Evolutionary conservation across 92 coral and sea anemone genomes (phyloP).

Genomic region (Paramuricea clavata): DNA sequence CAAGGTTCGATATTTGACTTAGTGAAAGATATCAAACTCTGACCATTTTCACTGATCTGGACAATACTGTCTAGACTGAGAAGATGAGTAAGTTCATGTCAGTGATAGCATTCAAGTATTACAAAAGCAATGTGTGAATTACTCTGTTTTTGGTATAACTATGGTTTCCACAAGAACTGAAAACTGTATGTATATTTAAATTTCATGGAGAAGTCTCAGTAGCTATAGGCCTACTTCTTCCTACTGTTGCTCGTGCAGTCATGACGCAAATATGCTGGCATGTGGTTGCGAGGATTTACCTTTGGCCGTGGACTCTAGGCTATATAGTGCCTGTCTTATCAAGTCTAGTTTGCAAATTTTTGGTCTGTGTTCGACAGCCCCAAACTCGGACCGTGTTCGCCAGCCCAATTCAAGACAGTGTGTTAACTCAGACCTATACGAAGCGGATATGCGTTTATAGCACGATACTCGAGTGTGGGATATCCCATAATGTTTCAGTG

Average conservation of each 20-base stretch:
- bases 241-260: background rate
- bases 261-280: background rate
- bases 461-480: background rate
- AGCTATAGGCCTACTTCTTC: background rate
- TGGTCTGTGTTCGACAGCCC: too few relatives aligned
- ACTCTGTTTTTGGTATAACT: background rate
- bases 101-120: background rate
- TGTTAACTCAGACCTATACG: background rate
- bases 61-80: background rate
- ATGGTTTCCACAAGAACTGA: background rate
- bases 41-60: background rate
- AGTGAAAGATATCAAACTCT: slow-evolving; percentile 6
- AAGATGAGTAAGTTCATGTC: background rate
- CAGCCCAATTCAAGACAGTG: too few relatives aligned
- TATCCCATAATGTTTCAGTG: background rate
- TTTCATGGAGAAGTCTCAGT: too few relatives aligned
- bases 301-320: background rate
- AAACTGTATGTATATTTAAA: too few relatives aligned
- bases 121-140: background rate
- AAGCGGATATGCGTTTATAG: too few relatives aligned
- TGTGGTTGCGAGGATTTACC: too few relatives aligned
- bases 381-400: too few relatives aligned
- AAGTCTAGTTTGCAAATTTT: too few relatives aligned
- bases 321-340: too few relatives aligned
- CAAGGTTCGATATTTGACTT: background rate